Evolutionary conservation across 30 jellyfish, hydroid and myxozoan species (phyloP).

Genomic region (Hydractinia symbiolongicarpus): DNA sequence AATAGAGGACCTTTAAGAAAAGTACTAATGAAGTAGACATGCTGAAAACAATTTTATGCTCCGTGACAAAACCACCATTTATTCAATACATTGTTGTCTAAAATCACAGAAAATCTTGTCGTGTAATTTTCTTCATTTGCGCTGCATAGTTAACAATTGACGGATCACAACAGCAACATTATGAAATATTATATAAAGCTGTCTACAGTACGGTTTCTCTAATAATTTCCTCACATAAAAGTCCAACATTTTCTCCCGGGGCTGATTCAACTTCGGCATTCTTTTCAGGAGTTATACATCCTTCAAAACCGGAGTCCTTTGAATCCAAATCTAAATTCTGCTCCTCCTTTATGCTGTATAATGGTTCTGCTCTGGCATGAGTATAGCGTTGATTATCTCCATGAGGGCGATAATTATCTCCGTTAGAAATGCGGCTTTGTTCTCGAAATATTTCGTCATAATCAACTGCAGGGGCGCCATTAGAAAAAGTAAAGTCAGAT

Average conservation of each 20-base stretch:
- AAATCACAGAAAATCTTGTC: too few relatives aligned
- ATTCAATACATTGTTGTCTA: too few relatives aligned
- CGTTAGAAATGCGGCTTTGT: not conserved
- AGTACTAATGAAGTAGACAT: too few relatives aligned
- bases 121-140: too few relatives aligned
- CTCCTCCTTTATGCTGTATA: slow-evolving; percentile 23
- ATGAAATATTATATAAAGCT: not conserved
- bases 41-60: too few relatives aligned
- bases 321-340: slow-evolving; percentile 9
- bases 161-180: too few relatives aligned
- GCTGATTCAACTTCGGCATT: not conserved
- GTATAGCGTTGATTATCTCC: not conserved
- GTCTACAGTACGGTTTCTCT: slow-evolving; percentile 1
- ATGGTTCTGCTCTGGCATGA: not conserved
- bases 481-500: not conserved
- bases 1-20: too few relatives aligned
- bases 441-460: slow-evolving; percentile 14
- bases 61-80: too few relatives aligned
- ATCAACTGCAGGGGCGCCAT: not conserved
- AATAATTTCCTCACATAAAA: slow-evolving; percentile 4
- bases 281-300: not conserved
- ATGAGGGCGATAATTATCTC: not conserved
- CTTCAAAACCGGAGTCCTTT: slow-evolving; percentile 10
- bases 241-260: slow-evolving; percentile 1
- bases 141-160: too few relatives aligned